Evolutionary conservation across 2,113 vertebrate species (phyloP).

Genomic region (Irena cyanogastra): DNA sequence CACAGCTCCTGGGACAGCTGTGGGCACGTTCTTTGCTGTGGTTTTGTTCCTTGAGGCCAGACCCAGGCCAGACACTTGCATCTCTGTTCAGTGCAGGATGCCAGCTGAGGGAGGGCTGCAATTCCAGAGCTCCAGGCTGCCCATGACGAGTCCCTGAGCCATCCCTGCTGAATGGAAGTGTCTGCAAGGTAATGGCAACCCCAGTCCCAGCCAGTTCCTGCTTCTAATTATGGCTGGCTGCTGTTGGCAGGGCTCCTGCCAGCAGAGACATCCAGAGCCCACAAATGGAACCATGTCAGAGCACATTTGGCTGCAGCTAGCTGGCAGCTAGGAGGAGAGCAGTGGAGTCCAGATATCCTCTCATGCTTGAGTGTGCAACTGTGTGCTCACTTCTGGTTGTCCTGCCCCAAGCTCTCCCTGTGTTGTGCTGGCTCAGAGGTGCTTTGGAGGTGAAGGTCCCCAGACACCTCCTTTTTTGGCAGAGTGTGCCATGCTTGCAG

Average conservation of each 20-base stretch:
- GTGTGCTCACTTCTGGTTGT: not conserved
- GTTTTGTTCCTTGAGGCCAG: not conserved
- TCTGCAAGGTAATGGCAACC: slow-evolving; percentile 54
- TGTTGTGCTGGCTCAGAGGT: not conserved
- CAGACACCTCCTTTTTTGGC: not conserved
- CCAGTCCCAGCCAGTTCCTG: slow-evolving; percentile 55
- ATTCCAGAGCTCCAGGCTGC: not conserved
- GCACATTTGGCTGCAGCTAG: slow-evolving; percentile 48
- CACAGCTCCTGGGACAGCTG: not conserved
- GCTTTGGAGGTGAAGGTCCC: not conserved
- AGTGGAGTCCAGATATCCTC: slow-evolving; percentile 46
- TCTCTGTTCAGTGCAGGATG: not conserved
- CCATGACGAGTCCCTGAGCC: slow-evolving; percentile 14
- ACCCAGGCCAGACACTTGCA: not conserved
- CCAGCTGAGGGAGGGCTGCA: not conserved
- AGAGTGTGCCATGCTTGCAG: not conserved
- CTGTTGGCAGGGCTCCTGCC: slow-evolving; percentile 66
- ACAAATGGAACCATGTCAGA: slow-evolving; percentile 63
- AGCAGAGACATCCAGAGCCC: slow-evolving; percentile 65
- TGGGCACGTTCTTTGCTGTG: not conserved
- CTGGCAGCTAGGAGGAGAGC: slow-evolving; percentile 62
- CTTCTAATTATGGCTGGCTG: slow-evolving; percentile 64
- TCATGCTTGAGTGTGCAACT: not conserved
- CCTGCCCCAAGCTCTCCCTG: not conserved
- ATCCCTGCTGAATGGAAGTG: slow-evolving; percentile 26